Evolutionary conservation across 2,113 vertebrate genomes (phyloP).

Genomic region (Xiphophorus couchianus): DNA sequence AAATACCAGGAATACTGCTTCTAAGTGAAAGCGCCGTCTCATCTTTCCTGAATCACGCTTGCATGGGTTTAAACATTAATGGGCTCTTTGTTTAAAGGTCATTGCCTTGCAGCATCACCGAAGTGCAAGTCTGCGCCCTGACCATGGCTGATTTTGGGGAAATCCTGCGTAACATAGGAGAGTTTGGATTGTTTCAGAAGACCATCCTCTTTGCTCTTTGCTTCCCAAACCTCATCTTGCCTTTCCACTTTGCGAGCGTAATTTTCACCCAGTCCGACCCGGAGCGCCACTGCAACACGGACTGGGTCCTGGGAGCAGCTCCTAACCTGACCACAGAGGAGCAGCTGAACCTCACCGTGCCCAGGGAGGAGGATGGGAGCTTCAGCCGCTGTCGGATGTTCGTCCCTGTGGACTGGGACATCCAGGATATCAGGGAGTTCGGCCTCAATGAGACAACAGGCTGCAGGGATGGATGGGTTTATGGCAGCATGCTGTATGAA

Average conservation of each 20-base stretch:
- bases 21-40: constrained; percentile 13
- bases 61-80: constrained; percentile 71
- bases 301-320: constrained; percentile 56
- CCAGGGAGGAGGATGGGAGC: constrained; percentile 54
- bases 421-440: constrained; percentile 69
- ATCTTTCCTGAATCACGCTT: not conserved
- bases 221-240: constrained; percentile 62
- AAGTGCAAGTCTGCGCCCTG: not conserved
- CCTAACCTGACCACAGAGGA: constrained; percentile 77
- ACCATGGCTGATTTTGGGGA: constrained; percentile 80
- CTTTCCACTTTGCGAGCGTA: constrained; percentile 81
- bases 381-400: constrained; percentile 85
- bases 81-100: constrained; percentile 45
- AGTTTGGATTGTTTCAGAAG: constrained; percentile 86
- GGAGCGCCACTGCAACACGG: constrained; percentile 76
- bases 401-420: constrained; percentile 75
- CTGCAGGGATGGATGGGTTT: constrained; percentile 83
- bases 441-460: constrained; percentile 78
- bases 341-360: constrained; percentile 82
- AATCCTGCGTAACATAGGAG: constrained; percentile 77
- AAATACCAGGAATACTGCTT: not conserved
- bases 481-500: constrained; percentile 61
- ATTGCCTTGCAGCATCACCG: not conserved
- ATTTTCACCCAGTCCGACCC: constrained; percentile 78
- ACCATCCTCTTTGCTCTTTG: constrained; percentile 72